Percentiles rank a stretch among this genome's conserved stretches.
These are phyloP conservation scores for Platycnemis pennipes DNA, from an alignment of 2,888 invertebrate genomes.

Conservation along the genomic window DNA sequence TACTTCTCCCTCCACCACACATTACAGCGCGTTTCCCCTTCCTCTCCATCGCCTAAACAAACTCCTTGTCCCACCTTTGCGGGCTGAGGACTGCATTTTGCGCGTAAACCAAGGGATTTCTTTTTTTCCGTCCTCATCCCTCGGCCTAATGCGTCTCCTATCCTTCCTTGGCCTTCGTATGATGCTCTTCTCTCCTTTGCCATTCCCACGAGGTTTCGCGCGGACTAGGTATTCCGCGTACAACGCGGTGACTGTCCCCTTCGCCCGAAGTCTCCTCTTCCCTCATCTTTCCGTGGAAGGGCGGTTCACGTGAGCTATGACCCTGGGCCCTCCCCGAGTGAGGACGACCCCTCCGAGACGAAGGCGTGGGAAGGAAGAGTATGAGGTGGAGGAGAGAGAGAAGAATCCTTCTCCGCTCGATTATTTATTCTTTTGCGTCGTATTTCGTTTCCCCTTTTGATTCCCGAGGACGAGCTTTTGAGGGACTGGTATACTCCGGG, in stretches of 20 bases:
- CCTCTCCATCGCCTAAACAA: background rate
- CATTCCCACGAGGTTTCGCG: constrained; percentile 12
- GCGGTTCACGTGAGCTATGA: constrained; percentile 8
- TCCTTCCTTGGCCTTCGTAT: background rate
- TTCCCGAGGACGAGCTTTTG: background rate
- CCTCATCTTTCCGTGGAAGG: background rate
- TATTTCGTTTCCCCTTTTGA: background rate
- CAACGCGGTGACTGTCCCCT: background rate
- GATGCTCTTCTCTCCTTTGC: background rate
- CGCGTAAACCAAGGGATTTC: constrained; percentile 6
- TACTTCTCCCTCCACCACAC: background rate
- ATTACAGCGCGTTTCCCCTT: background rate
- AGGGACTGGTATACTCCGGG: background rate
- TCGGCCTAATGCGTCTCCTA: background rate
- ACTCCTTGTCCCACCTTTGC: constrained; percentile 26
- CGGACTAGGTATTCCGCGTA: background rate
- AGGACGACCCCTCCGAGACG: background rate
- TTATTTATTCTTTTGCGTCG: background rate
- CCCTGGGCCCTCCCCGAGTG: background rate
- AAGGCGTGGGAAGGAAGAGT: constrained; percentile 16
- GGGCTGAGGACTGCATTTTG: constrained; percentile 25
- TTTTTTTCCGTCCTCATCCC: background rate
- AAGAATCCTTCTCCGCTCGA: background rate
- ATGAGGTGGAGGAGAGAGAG: background rate
- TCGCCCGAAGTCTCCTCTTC: background rate